A percentile compares a stretch with the other conserved stretches of the same genome.
These are phyloP conservation scores for Galerucella nymphaeae DNA, from an alignment of 2,888 invertebrate genomes.

Conservation along the genomic window DNA sequence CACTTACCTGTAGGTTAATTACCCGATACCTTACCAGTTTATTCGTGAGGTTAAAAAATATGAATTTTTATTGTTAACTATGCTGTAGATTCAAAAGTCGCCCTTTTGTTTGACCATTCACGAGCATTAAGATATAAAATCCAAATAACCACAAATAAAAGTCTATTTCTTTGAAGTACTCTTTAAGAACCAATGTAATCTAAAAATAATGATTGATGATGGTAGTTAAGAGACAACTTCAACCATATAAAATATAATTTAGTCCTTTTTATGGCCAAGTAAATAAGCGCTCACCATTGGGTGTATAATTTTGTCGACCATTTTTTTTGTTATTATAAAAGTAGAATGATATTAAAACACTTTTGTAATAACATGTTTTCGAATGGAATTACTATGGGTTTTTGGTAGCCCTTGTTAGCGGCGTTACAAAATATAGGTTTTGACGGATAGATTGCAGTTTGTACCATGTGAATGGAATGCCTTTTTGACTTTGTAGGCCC, in stretches of 20 bases:
- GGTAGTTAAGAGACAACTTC: slow-evolving; percentile 49
- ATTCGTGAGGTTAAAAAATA: no score
- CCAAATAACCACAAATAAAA: slow-evolving; percentile 40
- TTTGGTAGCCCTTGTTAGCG: slow-evolving; percentile 42
- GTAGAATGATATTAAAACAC: slow-evolving; percentile 49
- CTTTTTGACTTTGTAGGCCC: slow-evolving; percentile 2
- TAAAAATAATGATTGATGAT: slow-evolving; percentile 45
- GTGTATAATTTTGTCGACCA: slow-evolving; percentile 47
- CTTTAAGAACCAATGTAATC: slow-evolving; percentile 38
- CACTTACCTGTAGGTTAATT: no score
- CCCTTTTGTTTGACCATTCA: background rate
- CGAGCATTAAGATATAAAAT: slow-evolving; percentile 37
- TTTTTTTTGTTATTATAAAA: slow-evolving; percentile 44
- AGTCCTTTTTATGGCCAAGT: slow-evolving; percentile 47
- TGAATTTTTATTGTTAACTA: background rate
- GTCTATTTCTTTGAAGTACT: slow-evolving; percentile 37
- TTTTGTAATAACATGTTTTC: slow-evolving; percentile 44
- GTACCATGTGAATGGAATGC: slow-evolving; percentile 24
- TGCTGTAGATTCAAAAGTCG: background rate
- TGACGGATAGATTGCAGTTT: slow-evolving; percentile 37
- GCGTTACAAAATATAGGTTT: slow-evolving; percentile 42
- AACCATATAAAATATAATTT: slow-evolving; percentile 49
- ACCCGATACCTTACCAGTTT: no score
- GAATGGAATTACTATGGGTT: slow-evolving; percentile 44
- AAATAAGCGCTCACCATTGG: slow-evolving; percentile 44